Evolutionary conservation across 2,113 vertebrate species (phyloP).

Genomic region (Psittacus erithacus): DNA sequence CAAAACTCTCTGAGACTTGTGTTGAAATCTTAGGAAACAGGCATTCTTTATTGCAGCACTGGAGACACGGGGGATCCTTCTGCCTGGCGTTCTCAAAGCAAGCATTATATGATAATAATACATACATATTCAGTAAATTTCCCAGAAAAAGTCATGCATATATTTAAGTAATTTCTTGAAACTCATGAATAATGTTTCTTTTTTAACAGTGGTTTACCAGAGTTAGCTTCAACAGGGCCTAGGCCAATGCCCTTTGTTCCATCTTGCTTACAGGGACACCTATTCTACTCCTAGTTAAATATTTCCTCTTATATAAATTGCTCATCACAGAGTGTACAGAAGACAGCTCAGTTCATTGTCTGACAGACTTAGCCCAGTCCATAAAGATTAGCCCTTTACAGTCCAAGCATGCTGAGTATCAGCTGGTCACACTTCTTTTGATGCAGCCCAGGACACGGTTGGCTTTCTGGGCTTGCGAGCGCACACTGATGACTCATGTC

Average conservation of each 20-base stretch:
- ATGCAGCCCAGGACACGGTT: neutral
- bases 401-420: neutral
- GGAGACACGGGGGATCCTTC: neutral
- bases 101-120: neutral
- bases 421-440: neutral
- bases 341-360: neutral
- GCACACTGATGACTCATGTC: neutral
- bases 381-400: neutral
- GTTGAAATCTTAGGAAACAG: neutral
- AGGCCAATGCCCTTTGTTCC: no score
- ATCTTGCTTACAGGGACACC: no score
- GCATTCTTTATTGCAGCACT: neutral
- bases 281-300: neutral
- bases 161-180: neutral
- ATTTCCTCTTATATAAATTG: neutral
- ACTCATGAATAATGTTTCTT: neutral
- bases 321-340: neutral
- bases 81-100: neutral
- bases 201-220: neutral
- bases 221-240: no score
- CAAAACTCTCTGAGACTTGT: neutral
- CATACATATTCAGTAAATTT: neutral
- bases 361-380: neutral
- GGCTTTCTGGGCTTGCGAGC: neutral
- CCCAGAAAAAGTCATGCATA: neutral